These are phyloP conservation scores for Miniopterus natalensis DNA, from an alignment of 2,113 vertebrate species.

Conservation along the genomic window DNA sequence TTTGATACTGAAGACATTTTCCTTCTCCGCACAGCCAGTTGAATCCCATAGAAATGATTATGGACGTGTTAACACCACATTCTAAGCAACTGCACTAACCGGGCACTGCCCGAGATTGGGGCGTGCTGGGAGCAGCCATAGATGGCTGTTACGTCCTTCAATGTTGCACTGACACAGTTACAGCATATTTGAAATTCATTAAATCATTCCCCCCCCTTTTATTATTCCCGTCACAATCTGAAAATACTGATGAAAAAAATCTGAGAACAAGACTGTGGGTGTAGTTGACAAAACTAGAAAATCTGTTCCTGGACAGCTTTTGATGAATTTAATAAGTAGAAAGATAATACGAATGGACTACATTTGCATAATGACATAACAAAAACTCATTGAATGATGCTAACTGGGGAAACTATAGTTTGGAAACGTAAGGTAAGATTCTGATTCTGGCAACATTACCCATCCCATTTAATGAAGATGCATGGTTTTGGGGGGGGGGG, in stretches of 20 bases:
- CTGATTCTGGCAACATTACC: background rate
- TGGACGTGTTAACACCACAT: background rate
- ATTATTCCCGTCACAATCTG: background rate
- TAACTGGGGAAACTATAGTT: background rate
- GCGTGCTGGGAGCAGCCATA: background rate
- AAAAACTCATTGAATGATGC: constrained; percentile 48
- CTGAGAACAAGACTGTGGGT: constrained; percentile 64
- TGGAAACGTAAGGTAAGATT: constrained; percentile 19
- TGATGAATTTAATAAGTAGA: constrained; percentile 71
- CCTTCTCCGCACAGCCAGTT: background rate
- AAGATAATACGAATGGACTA: constrained; percentile 57
- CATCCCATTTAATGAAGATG: background rate
- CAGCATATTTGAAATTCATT: constrained; percentile 61
- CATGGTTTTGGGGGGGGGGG: background rate
- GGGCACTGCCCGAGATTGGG: background rate
- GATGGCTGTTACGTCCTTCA: background rate
- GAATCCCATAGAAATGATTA: background rate
- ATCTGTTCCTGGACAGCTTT: constrained; percentile 72
- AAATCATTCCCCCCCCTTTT: background rate
- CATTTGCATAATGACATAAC: constrained; percentile 66
- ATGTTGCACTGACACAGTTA: background rate
- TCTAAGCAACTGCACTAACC: background rate
- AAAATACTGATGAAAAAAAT: constrained; percentile 52
- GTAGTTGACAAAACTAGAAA: constrained; percentile 74
- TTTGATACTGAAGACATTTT: background rate